phyloP scores from a whole-genome alignment of 2,888 invertebrate species.

The Dolichomitus sp. region DNA sequence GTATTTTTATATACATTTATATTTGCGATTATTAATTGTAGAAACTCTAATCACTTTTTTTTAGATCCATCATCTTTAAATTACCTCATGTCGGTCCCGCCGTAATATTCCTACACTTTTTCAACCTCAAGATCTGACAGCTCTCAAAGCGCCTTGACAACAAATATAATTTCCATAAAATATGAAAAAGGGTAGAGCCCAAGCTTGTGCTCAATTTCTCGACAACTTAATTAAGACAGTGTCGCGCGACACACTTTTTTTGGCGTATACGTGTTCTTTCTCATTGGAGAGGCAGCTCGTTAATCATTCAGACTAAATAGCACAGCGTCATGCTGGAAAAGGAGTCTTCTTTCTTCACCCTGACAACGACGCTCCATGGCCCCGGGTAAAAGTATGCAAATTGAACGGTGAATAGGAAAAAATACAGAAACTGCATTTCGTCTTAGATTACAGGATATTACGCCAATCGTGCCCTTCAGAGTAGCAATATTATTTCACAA shows the following conservation, averaged over 20 bases:
- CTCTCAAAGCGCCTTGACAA: conserved; percentile 6
- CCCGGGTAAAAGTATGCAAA: conserved; percentile 42
- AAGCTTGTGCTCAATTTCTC: conserved; percentile 48
- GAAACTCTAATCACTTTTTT: not conserved
- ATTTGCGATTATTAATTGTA: not conserved
- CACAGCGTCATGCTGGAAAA: conserved; percentile 17
- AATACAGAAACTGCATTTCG: conserved; percentile 7
- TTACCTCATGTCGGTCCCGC: not conserved
- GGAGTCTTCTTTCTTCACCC: not conserved
- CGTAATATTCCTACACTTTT: not conserved
- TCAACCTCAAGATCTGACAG: conserved; percentile 15
- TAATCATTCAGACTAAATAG: conserved; percentile 60
- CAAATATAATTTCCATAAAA: conserved; percentile 34
- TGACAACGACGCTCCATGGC: not conserved
- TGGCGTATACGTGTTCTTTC: conserved; percentile 16
- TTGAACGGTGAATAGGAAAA: conserved; percentile 42
- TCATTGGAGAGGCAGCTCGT: conserved; percentile 48
- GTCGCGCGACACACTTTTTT: conserved; percentile 33
- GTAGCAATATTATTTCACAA: not conserved
- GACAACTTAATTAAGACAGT: conserved; percentile 53
- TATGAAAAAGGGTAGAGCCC: conserved; percentile 28
- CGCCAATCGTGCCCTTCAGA: not conserved
- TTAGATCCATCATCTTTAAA: conserved; percentile 4
- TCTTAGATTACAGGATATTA: not conserved
- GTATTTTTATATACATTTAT: not conserved